phyloP scores from a whole-genome alignment of 2,888 invertebrate genomes.

The Caenorhabditis macrosperma region DNA sequence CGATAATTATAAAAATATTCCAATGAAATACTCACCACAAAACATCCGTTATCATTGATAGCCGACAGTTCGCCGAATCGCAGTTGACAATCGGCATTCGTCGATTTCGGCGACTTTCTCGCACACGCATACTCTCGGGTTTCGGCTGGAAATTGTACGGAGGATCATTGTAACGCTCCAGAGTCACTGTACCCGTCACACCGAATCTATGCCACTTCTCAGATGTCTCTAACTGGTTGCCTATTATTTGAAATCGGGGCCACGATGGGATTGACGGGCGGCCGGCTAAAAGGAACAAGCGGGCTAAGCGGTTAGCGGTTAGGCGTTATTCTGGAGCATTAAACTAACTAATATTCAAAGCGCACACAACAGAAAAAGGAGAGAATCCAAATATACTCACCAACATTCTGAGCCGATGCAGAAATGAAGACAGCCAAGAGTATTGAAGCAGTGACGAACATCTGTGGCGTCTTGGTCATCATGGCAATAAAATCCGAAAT shows the following conservation, averaged over 20 bases:
- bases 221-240: conserved; percentile 30
- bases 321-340: not conserved
- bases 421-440: not conserved
- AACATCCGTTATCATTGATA: conserved; percentile 57
- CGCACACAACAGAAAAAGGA: too few species aligned
- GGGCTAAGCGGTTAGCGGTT: not conserved
- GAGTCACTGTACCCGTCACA: conserved; percentile 30
- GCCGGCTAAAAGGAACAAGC: not conserved
- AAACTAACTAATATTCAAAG: too few species aligned
- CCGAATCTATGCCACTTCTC: conserved; percentile 53
- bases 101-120: conserved; percentile 12
- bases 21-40: conserved; percentile 31
- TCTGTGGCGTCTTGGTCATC: not conserved
- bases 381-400: not conserved
- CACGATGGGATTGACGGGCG: conserved; percentile 14
- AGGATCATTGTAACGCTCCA: not conserved
- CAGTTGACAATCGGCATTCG: conserved; percentile 46
- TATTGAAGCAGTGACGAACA: not conserved
- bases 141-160: conserved; percentile 34
- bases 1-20: too few species aligned
- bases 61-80: conserved; percentile 51
- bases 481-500: not conserved
- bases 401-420: not conserved
- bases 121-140: conserved; percentile 47
- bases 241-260: conserved; percentile 38